These are phyloP conservation scores for Arctopsyche grandis DNA, from an alignment of 1,140 invertebrate genomes.

Conservation along the genomic window DNA sequence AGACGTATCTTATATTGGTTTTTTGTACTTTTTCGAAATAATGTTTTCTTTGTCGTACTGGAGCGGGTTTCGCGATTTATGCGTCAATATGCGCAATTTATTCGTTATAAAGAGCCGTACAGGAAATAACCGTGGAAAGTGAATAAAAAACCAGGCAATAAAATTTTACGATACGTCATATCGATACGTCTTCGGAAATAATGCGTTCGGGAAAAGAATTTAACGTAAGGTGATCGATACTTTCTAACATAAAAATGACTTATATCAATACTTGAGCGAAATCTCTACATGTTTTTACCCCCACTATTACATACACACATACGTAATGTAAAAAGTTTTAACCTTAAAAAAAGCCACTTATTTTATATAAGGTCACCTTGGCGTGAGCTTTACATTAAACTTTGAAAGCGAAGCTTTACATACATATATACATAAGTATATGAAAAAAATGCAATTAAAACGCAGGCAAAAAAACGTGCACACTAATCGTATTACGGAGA, in stretches of 20 bases:
- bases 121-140: slow-evolving; percentile 43
- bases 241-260: slow-evolving; percentile 50
- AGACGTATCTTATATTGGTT: too few species aligned
- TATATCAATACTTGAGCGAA: slow-evolving; percentile 36
- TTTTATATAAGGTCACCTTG: too few species aligned
- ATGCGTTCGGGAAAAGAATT: slow-evolving; percentile 40
- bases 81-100: slow-evolving; percentile 51
- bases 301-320: too few species aligned
- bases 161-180: slow-evolving; percentile 51
- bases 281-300: slow-evolving; percentile 26
- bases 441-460: too few species aligned
- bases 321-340: too few species aligned
- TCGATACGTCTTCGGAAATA: slow-evolving; percentile 50
- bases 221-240: slow-evolving; percentile 53
- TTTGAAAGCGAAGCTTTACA: too few species aligned
- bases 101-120: slow-evolving; percentile 44
- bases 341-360: too few species aligned
- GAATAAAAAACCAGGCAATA: slow-evolving; percentile 53
- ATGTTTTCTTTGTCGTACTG: slow-evolving; percentile 2
- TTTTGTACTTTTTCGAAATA: neutral
- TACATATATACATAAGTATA: too few species aligned
- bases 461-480: too few species aligned
- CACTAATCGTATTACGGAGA: neutral
- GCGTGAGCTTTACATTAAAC: too few species aligned
- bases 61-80: slow-evolving; percentile 42